Percentiles rank a stretch among this genome's conserved stretches.
Evolutionary conservation across 2,888 invertebrate genomes (phyloP).

Genomic region (Ormia ochracea): DNA sequence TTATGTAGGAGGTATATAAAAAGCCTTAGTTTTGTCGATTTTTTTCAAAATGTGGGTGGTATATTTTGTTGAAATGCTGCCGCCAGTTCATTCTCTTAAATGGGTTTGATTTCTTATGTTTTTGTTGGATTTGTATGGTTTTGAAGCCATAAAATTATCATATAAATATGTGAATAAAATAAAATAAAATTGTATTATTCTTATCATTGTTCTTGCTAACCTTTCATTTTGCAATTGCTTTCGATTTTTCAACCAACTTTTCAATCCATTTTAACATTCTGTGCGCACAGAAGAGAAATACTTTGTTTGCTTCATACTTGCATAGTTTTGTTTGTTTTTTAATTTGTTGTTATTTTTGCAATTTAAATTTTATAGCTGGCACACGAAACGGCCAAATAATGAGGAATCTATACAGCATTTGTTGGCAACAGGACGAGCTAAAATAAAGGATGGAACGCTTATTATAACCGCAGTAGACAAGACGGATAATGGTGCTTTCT

Average conservation of each 20-base stretch:
- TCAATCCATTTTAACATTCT: background rate
- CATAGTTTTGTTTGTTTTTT: background rate
- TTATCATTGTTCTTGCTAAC: background rate
- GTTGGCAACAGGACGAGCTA: conserved; percentile 76
- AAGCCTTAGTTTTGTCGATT: no score
- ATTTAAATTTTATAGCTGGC: conserved; percentile 76
- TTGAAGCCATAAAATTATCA: no score
- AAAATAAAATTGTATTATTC: background rate
- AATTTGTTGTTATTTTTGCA: conserved; percentile 31
- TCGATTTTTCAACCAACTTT: conserved; percentile 25
- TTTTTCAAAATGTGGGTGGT: no score
- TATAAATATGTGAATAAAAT: no score
- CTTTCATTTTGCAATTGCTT: conserved; percentile 22
- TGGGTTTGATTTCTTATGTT: no score
- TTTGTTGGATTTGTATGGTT: no score
- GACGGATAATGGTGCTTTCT: conserved; percentile 78
- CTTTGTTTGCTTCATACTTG: background rate
- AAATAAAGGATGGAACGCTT: conserved; percentile 78
- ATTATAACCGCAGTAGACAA: conserved; percentile 78
- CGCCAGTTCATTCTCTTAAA: no score
- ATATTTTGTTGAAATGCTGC: no score
- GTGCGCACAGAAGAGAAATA: background rate
- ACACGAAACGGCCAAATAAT: conserved; percentile 77
- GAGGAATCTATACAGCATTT: conserved; percentile 78
- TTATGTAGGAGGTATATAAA: no score